A percentile compares a stretch with the other conserved stretches of the same genome.
Conservation (phyloP, 2,797 vertebrate genomes). For the Apodemus agrarius region DNA sequence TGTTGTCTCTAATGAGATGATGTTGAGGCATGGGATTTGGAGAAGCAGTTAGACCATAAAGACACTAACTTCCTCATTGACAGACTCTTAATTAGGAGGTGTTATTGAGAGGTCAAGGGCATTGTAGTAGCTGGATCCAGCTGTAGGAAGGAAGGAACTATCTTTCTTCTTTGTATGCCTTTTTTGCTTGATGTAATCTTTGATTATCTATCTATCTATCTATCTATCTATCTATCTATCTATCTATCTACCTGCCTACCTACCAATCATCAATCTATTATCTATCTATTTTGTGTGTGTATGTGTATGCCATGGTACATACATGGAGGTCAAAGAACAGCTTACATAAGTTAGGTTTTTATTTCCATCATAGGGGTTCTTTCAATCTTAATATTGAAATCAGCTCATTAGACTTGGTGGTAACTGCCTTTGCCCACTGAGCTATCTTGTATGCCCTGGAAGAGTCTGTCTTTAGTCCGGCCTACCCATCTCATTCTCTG, state of each 20-base stretch:
- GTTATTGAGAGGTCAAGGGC: not conserved
- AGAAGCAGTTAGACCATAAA: not conserved
- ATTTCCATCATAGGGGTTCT: not conserved
- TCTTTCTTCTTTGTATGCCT: not conserved
- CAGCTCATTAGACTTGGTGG: not conserved
- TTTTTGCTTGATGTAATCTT: not conserved
- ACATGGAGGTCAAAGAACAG: not conserved
- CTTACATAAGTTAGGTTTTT: not conserved
- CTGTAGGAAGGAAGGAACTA: not conserved
- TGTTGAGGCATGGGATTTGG: not conserved
- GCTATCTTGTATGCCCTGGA: no score
- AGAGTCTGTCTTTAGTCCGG: not conserved
- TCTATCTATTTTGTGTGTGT: not conserved
- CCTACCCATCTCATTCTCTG: not conserved
- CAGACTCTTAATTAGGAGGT: not conserved
- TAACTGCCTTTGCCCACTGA: not conserved
- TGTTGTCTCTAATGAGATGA: not conserved
- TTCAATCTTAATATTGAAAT: not conserved
- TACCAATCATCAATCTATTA: not conserved
- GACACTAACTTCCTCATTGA: not conserved
- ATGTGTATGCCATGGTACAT: not conserved
- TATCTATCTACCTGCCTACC: not conserved
- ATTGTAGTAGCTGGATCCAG: not conserved
- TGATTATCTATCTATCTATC: not conserved
- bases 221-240: not conserved